Evolutionary conservation across 2,797 vertebrate species (phyloP).

Genomic region (Gymnoscopelus microlampas): DNA sequence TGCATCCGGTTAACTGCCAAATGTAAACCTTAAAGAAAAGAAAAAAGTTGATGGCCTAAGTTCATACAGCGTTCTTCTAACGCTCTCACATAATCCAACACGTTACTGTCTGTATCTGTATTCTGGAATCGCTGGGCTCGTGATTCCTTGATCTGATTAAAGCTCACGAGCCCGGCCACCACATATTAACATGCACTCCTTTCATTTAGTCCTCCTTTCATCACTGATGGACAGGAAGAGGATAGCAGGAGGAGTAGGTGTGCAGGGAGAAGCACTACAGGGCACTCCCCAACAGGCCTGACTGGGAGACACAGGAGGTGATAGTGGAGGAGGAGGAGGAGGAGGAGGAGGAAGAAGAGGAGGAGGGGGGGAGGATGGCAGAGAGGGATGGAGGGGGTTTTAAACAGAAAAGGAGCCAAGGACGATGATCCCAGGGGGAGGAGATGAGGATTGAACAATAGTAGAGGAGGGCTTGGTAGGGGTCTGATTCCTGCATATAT

Average conservation of each 20-base stretch:
- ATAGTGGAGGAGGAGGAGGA: conserved; percentile 16
- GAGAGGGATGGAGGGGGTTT: conserved; percentile 47
- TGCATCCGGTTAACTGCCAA: too few species aligned
- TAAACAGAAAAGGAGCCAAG: conserved; percentile 49
- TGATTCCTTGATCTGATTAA: conserved; percentile 65
- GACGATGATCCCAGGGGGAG: conserved; percentile 57
- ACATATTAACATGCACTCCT: conserved; percentile 70
- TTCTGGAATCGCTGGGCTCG: conserved; percentile 34
- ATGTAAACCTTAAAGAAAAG: too few species aligned
- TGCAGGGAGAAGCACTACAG: conserved; percentile 26
- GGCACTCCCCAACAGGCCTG: background rate
- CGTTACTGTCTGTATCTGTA: conserved; percentile 15
- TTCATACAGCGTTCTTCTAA: background rate
- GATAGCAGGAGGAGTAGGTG: conserved; percentile 34
- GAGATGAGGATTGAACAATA: conserved; percentile 39
- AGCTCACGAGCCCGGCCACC: conserved; percentile 61
- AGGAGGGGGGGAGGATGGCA: conserved; percentile 37
- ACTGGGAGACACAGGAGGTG: too few species aligned
- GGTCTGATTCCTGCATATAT: too few species aligned
- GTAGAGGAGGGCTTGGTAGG: conserved; percentile 13
- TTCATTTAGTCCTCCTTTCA: conserved; percentile 72
- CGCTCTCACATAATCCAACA: conserved; percentile 7
- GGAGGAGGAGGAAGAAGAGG: conserved; percentile 52
- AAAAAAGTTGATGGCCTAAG: background rate
- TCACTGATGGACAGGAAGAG: conserved; percentile 43